These are phyloP conservation scores for Centruroides vittatus DNA, from an alignment of 1,140 invertebrate species.

Conservation along the genomic window DNA sequence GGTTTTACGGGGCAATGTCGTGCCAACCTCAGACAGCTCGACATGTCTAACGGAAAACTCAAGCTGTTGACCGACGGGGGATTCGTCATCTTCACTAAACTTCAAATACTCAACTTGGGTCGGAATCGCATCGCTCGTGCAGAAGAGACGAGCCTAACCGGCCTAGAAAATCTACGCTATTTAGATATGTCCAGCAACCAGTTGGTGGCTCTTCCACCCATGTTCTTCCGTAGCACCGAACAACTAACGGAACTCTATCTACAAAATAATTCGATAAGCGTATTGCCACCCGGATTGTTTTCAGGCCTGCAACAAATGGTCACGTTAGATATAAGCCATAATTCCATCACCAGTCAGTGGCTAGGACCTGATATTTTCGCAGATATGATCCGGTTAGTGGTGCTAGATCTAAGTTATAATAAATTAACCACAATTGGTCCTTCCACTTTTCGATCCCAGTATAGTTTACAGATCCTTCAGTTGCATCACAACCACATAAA, in stretches of 20 bases:
- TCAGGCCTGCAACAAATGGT: conserved; percentile 60
- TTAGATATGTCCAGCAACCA: conserved; percentile 63
- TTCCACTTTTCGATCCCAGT: conserved; percentile 62
- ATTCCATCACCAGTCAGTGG: conserved; percentile 64
- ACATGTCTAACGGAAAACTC: conserved; percentile 61
- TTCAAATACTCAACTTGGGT: conserved; percentile 59
- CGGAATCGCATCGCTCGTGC: conserved; percentile 55
- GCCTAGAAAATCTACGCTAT: conserved; percentile 45
- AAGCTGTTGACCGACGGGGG: conserved; percentile 57
- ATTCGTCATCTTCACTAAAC: conserved; percentile 53
- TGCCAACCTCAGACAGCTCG: conserved; percentile 61
- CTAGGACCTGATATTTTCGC: conserved; percentile 65
- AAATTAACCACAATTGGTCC: conserved; percentile 61
- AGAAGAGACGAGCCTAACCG: conserved; percentile 51
- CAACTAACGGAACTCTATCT: conserved; percentile 66
- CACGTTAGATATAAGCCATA: conserved; percentile 70
- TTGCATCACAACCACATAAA: conserved; percentile 62
- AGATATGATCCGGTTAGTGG: conserved; percentile 67
- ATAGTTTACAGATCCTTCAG: conserved; percentile 65
- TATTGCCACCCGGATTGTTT: conserved; percentile 60
- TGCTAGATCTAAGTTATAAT: conserved; percentile 73
- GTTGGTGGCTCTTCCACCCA: conserved; percentile 67
- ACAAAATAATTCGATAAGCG: conserved; percentile 66
- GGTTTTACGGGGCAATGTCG: conserved; percentile 47
- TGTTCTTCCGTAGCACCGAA: conserved; percentile 54